Conservation (phyloP, 2,888 invertebrate species). For the Tetrapedia diversipes region DNA sequence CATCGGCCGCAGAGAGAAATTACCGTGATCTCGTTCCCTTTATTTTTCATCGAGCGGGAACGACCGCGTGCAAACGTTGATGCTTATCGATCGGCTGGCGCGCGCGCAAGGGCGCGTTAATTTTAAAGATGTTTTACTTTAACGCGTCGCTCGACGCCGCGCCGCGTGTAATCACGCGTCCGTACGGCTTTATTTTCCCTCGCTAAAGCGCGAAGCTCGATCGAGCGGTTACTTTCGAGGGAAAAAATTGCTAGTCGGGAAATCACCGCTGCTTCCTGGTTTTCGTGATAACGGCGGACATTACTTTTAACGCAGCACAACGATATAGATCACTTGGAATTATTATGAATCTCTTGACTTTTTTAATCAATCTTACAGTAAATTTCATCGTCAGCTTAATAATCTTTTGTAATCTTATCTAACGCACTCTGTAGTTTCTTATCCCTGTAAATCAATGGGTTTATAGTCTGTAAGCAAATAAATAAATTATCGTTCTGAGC, state of each 20-base stretch:
- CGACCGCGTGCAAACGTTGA: slow-evolving; percentile 27
- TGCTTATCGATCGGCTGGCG: slow-evolving; percentile 46
- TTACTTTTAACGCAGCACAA: not conserved
- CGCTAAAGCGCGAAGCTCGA: not conserved
- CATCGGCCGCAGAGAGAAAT: slow-evolving; percentile 23
- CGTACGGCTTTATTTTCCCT: slow-evolving; percentile 31
- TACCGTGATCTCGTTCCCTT: slow-evolving; percentile 31
- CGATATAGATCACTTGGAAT: no score
- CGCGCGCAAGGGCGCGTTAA: slow-evolving; percentile 27
- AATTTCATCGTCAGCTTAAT: no score
- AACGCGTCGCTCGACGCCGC: slow-evolving; percentile 1
- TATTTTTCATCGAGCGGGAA: slow-evolving; percentile 21
- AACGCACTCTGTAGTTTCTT: no score
- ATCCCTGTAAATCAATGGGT: no score
- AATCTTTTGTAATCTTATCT: no score
- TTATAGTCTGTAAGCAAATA: no score
- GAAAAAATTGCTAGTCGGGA: not conserved
- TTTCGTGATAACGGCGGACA: not conserved
- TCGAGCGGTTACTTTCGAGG: not conserved
- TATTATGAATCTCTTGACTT: no score
- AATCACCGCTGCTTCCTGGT: not conserved
- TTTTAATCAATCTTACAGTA: no score
- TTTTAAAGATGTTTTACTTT: slow-evolving; percentile 39
- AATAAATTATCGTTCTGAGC: no score
- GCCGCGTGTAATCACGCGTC: slow-evolving; percentile 1